Conservation (phyloP, 2,797 vertebrate species). For the Petrocephalus schoutedeni region DNA sequence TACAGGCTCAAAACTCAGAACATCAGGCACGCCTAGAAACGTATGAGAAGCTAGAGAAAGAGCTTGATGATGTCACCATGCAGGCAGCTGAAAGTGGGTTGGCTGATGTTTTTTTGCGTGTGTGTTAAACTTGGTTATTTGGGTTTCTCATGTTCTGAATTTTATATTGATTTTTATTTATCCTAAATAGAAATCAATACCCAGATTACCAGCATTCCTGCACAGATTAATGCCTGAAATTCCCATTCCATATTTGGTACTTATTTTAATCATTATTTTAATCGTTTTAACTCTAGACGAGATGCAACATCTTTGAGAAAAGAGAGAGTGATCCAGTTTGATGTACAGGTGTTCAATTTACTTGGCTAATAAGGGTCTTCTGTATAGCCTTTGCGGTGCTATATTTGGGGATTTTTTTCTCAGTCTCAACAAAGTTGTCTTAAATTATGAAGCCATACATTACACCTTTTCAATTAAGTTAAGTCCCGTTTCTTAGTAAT, state of each 20-base stretch:
- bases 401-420: background rate
- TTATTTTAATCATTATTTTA: background rate
- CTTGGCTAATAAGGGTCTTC: background rate
- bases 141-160: background rate
- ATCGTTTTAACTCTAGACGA: background rate
- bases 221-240: background rate
- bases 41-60: slow-evolving; percentile 87
- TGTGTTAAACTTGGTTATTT: background rate
- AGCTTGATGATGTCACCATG: slow-evolving; percentile 91
- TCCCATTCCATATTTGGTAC: background rate
- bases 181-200: background rate
- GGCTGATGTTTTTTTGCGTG: background rate
- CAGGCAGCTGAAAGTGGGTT: slow-evolving; percentile 91
- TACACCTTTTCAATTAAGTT: background rate
- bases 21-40: slow-evolving; percentile 77
- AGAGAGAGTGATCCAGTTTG: background rate
- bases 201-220: background rate
- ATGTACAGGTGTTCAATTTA: background rate
- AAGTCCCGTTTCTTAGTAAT: background rate
- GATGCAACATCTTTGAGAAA: background rate
- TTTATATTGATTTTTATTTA: background rate
- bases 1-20: slow-evolving; percentile 81
- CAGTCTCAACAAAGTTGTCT: background rate
- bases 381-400: background rate
- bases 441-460: background rate